phyloP scores from a whole-genome alignment of 2,113 vertebrate species.

The human (Homo sapiens) region DNA sequence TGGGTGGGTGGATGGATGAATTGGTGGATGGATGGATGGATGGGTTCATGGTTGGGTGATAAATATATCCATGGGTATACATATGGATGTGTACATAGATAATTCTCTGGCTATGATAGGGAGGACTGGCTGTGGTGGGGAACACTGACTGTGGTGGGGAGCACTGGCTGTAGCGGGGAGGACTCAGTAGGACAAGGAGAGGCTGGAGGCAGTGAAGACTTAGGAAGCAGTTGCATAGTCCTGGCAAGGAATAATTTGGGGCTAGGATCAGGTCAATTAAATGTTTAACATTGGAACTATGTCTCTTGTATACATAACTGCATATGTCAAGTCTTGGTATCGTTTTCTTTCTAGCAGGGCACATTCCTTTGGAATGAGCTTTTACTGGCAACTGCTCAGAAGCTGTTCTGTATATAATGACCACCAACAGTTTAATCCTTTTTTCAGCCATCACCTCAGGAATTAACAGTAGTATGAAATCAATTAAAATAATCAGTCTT shows the following conservation, averaged over 20 bases:
- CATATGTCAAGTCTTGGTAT: background rate
- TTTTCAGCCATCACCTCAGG: background rate
- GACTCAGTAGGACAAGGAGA: background rate
- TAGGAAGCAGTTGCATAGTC: background rate
- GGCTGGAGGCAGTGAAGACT: background rate
- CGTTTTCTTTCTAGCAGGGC: background rate
- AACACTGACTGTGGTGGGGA: background rate
- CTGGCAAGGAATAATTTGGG: background rate
- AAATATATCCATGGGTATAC: fast-evolving
- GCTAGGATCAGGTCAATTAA: background rate
- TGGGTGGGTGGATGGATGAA: too few species aligned
- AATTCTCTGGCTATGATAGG: background rate
- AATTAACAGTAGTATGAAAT: background rate
- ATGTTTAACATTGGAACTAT: background rate
- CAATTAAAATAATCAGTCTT: background rate
- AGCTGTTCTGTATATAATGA: background rate
- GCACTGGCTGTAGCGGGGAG: background rate
- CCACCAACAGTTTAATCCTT: background rate
- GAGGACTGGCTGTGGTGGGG: too few species aligned
- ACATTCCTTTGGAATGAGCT: background rate
- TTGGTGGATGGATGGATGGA: too few species aligned
- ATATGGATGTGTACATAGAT: background rate
- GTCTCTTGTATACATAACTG: background rate
- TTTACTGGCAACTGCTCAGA: background rate
- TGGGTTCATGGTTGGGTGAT: background rate